Conservation (phyloP, 2,888 invertebrate species). For the Drosophila flavopinicola region DNA sequence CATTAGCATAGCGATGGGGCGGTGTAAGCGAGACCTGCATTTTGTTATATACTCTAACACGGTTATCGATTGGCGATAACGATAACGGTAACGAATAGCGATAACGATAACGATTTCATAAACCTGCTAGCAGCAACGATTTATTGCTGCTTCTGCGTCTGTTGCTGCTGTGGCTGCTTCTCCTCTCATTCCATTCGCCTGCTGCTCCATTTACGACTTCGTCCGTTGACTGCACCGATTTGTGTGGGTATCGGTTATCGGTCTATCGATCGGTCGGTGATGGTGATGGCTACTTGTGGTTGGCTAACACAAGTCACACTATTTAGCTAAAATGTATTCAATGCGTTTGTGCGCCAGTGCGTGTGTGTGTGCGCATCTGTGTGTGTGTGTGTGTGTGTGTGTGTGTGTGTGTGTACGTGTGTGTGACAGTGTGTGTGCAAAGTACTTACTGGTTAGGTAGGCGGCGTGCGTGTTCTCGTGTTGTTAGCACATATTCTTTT, state of each 20-base stretch:
- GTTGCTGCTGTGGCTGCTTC: conserved; percentile 5
- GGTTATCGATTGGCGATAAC: conserved; percentile 22
- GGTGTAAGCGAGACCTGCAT: conserved; percentile 40
- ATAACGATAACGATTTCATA: conserved; percentile 33
- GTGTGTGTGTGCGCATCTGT: neutral
- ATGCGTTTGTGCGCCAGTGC: conserved; percentile 16
- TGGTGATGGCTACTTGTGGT: conserved; percentile 19
- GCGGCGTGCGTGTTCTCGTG: conserved; percentile 72
- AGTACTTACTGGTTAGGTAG: conserved; percentile 67
- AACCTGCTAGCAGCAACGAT: conserved; percentile 32
- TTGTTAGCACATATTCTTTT: conserved; percentile 64
- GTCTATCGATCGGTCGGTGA: conserved; percentile 26
- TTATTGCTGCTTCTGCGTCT: conserved; percentile 10
- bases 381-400: conserved; percentile 12
- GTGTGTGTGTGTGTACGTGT: conserved; percentile 21
- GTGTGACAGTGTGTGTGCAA: conserved; percentile 43
- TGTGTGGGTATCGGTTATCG: conserved; percentile 23
- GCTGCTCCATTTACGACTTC: conserved; percentile 11
- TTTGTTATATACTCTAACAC: conserved; percentile 24
- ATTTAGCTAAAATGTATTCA: conserved; percentile 11
- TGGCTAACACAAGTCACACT: conserved; percentile 29
- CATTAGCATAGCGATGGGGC: conserved; percentile 43
- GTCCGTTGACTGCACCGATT: conserved; percentile 34
- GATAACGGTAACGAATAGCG: conserved; percentile 34
- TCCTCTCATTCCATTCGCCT: conserved; percentile 8